Conservation (phyloP, 1,140 invertebrate species). For the Euborellia annulipes region DNA sequence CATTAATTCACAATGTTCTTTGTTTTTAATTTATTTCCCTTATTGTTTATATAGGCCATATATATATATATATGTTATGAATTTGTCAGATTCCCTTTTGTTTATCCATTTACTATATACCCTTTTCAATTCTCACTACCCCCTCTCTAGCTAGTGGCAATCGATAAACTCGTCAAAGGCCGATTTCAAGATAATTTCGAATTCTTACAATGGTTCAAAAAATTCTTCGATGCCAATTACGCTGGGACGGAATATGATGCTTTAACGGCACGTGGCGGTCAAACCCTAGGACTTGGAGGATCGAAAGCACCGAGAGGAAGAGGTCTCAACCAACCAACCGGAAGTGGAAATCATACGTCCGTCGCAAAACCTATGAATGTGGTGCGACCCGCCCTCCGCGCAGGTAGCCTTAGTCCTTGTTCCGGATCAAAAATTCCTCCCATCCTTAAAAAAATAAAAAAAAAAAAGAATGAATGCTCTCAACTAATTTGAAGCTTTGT, state of each 20-base stretch:
- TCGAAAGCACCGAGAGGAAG: slow-evolving; percentile 38
- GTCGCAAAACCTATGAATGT: too few relatives aligned
- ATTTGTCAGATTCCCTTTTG: slow-evolving; percentile 27
- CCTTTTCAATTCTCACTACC: slow-evolving; percentile 24
- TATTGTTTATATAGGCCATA: slow-evolving; percentile 11
- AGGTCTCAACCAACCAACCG: too few relatives aligned
- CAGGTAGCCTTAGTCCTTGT: too few relatives aligned
- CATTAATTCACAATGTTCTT: neutral
- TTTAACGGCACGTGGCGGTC: slow-evolving; percentile 63
- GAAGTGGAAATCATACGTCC: too few relatives aligned
- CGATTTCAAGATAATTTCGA: slow-evolving; percentile 98
- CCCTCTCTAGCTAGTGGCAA: slow-evolving; percentile 59
- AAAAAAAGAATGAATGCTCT: too few relatives aligned
- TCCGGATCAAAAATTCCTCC: too few relatives aligned
- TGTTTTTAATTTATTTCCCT: slow-evolving; percentile 9
- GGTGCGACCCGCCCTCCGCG: too few relatives aligned
- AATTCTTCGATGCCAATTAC: slow-evolving; percentile 98
- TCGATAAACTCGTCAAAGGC: slow-evolving; percentile 83
- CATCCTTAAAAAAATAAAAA: too few relatives aligned
- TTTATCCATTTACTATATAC: slow-evolving; percentile 20
- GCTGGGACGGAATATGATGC: slow-evolving; percentile 84
- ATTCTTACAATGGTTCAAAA: slow-evolving; percentile 99
- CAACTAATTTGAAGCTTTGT: too few relatives aligned
- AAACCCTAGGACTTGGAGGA: slow-evolving; percentile 54
- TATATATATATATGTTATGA: slow-evolving; percentile 14